These are phyloP conservation scores for Pseudorhombus dupliciocellatus DNA, from an alignment of 2,113 vertebrate species.

Conservation along the genomic window DNA sequence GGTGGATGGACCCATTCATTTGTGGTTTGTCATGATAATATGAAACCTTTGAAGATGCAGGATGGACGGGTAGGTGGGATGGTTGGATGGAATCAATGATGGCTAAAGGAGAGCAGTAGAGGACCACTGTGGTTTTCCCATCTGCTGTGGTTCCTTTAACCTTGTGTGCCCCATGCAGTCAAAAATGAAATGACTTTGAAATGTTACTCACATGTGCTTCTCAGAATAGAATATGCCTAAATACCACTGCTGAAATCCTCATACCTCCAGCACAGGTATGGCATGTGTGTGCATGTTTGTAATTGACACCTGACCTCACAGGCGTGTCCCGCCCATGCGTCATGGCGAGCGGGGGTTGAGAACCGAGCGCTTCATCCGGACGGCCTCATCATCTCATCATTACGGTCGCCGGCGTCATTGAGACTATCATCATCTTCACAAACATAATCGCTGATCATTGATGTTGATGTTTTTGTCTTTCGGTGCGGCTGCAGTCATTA, in stretches of 20 bases:
- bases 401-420: slow-evolving; percentile 24
- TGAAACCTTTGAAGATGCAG: neutral
- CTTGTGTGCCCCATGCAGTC: slow-evolving; percentile 37
- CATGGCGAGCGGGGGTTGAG: slow-evolving; percentile 55
- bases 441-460: slow-evolving; percentile 19
- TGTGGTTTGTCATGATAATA: neutral
- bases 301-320: neutral
- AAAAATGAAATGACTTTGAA: slow-evolving; percentile 42
- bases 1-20: neutral
- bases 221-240: neutral
- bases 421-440: slow-evolving; percentile 31
- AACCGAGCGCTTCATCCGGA: slow-evolving; percentile 41
- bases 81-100: slow-evolving; percentile 10
- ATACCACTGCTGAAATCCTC: neutral
- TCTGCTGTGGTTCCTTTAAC: slow-evolving; percentile 64
- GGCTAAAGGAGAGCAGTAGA: slow-evolving; percentile 14
- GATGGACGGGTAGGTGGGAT: neutral
- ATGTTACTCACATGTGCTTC: slow-evolving; percentile 46
- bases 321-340: neutral
- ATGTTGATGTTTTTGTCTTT: slow-evolving; percentile 21
- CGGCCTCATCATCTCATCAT: slow-evolving; percentile 38
- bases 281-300: neutral
- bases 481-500: slow-evolving; percentile 13
- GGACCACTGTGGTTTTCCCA: slow-evolving; percentile 55
- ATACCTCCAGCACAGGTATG: neutral